Evolutionary conservation across 2,888 invertebrate genomes (phyloP).

Genomic region (Microctonus brassicae): DNA sequence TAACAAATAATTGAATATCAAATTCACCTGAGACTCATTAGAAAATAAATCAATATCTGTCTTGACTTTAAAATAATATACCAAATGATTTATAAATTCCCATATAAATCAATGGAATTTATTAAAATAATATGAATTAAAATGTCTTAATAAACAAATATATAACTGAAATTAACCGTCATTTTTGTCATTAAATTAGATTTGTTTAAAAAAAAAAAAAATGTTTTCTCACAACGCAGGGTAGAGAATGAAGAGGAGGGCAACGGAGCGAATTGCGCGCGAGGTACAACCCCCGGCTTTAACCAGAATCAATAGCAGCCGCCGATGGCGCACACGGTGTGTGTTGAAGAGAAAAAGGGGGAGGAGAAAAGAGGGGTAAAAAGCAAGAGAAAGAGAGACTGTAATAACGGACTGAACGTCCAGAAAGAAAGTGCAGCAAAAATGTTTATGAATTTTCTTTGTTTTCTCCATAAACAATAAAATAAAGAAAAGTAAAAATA

Average conservation of each 20-base stretch:
- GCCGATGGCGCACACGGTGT: conserved; percentile 49
- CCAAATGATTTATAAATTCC: neutral
- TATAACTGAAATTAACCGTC: too few relatives aligned
- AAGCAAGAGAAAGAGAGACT: conserved; percentile 25
- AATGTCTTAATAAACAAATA: neutral
- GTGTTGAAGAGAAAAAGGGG: conserved; percentile 16
- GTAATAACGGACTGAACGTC: conserved; percentile 2
- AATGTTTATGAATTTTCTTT: conserved; percentile 7
- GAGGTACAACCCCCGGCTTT: conserved; percentile 51
- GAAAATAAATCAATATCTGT: neutral
- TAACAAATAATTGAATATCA: too few relatives aligned
- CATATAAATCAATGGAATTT: neutral
- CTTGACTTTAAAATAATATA: neutral
- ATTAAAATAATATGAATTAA: neutral
- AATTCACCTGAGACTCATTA: neutral
- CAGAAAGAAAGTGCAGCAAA: neutral
- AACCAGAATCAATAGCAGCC: conserved; percentile 67
- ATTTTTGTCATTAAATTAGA: neutral
- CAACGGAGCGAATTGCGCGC: conserved; percentile 37
- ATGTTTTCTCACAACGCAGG: conserved; percentile 35
- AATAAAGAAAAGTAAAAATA: neutral
- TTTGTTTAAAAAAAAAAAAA: conserved; percentile 29
- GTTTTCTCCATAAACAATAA: neutral
- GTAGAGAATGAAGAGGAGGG: conserved; percentile 53
- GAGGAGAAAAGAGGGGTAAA: neutral